Evolutionary conservation across 2,888 invertebrate genomes (phyloP).

Genomic region (Silvanus unidentatus): DNA sequence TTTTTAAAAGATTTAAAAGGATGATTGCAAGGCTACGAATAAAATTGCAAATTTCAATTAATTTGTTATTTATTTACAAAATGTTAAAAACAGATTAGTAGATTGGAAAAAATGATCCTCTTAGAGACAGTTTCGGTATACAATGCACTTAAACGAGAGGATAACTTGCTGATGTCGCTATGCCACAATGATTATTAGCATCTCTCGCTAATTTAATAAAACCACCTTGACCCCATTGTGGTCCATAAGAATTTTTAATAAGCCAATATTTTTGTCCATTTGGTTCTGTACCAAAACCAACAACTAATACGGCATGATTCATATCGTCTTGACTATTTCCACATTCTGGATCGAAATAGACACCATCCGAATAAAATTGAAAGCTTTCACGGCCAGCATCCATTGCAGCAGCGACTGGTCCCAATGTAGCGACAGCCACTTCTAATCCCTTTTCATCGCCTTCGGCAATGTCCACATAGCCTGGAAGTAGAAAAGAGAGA

Average conservation of each 20-base stretch:
- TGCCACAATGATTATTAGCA: slow-evolving; percentile 72
- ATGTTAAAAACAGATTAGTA: too few relatives aligned
- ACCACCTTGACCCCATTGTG: slow-evolving; percentile 39
- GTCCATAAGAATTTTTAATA: slow-evolving; percentile 64
- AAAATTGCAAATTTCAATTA: too few relatives aligned
- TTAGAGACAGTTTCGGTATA: too few relatives aligned
- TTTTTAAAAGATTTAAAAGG: too few relatives aligned
- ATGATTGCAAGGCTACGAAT: too few relatives aligned
- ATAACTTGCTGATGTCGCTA: slow-evolving; percentile 74
- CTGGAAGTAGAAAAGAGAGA: slow-evolving; percentile 53
- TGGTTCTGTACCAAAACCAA: slow-evolving; percentile 67
- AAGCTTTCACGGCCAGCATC: slow-evolving; percentile 81
- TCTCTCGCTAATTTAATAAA: slow-evolving; percentile 39
- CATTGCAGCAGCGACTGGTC: slow-evolving; percentile 83
- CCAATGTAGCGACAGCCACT: slow-evolving; percentile 75
- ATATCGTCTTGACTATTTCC: slow-evolving; percentile 52
- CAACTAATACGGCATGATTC: slow-evolving; percentile 79
- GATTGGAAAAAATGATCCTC: too few relatives aligned
- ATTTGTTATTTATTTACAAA: too few relatives aligned
- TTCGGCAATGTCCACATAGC: slow-evolving; percentile 66
- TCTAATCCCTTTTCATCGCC: slow-evolving; percentile 71
- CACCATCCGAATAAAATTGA: slow-evolving; percentile 76
- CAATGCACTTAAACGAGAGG: slow-evolving; percentile 61
- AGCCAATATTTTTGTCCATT: slow-evolving; percentile 63
- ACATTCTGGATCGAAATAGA: slow-evolving; percentile 78